phyloP scores from a whole-genome alignment of 2,888 invertebrate genomes.

The Temnothorax unifasciatus region DNA sequence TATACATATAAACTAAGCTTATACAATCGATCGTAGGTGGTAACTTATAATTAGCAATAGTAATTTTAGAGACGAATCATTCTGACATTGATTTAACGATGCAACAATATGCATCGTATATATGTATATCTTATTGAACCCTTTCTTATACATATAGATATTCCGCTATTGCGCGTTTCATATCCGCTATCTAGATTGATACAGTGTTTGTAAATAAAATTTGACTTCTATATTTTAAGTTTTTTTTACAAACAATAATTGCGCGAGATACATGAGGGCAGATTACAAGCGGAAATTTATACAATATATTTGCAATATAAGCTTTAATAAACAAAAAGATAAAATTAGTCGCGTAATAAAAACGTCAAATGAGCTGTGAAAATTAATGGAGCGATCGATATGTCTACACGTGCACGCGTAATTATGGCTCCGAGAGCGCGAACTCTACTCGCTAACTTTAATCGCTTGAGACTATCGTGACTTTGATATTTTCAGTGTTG shows the following conservation, averaged over 20 bases:
- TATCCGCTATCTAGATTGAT: neutral
- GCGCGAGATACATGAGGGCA: neutral
- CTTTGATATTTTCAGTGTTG: neutral
- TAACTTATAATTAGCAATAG: constrained; percentile 15
- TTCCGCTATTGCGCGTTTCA: neutral
- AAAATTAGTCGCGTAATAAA: neutral
- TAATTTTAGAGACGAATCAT: constrained; percentile 12
- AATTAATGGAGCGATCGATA: constrained; percentile 3
- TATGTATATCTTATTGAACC: neutral
- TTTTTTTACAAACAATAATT: neutral
- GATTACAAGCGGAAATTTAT: neutral
- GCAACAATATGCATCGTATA: neutral
- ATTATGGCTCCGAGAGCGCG: neutral
- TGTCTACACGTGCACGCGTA: neutral
- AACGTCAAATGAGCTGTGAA: neutral
- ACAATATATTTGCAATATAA: neutral
- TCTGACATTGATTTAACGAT: neutral
- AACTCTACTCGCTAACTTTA: neutral
- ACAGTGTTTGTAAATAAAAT: neutral
- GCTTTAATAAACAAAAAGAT: neutral
- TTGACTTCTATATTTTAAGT: neutral
- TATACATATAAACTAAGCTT: neutral
- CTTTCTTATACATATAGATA: neutral
- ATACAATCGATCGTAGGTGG: neutral
- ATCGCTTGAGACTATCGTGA: neutral